A percentile compares a stretch with the other conserved stretches of the same genome.
phyloP scores from a whole-genome alignment of 2,113 vertebrate species.

The Rhombomys opimus region DNA sequence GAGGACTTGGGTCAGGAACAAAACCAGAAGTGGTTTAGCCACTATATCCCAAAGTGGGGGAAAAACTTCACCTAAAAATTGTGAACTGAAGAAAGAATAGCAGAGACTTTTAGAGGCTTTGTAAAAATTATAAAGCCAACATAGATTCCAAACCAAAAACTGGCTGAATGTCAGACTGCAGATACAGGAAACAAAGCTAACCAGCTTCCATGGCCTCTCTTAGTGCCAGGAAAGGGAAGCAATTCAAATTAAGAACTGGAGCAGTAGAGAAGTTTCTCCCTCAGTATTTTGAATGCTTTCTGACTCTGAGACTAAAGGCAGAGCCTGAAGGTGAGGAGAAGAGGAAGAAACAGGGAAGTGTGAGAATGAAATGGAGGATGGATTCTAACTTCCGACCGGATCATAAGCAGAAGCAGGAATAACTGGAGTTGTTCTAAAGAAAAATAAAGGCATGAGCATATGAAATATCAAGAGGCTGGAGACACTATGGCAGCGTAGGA shows the following conservation, averaged over 20 bases:
- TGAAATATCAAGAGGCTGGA: background rate
- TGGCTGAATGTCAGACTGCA: slow-evolving; percentile 79
- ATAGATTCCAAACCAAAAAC: slow-evolving; percentile 91
- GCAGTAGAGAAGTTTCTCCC: slow-evolving; percentile 87
- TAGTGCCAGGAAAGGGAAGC: slow-evolving; percentile 96
- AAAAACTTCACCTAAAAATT: slow-evolving; percentile 40
- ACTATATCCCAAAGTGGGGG: slow-evolving; percentile 86
- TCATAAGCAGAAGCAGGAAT: background rate
- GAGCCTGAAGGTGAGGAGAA: background rate
- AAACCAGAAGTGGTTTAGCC: slow-evolving; percentile 88
- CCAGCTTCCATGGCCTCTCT: slow-evolving; percentile 91
- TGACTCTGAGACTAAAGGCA: background rate
- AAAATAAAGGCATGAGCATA: background rate
- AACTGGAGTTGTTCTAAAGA: background rate
- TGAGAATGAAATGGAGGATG: too few species aligned
- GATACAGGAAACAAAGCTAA: slow-evolving; percentile 88
- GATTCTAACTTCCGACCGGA: too few species aligned
- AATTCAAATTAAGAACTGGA: slow-evolving; percentile 96
- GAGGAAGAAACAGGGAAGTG: background rate
- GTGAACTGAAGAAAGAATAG: slow-evolving; percentile 93
- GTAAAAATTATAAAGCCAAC: slow-evolving; percentile 93
- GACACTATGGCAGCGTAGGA: fast-evolving
- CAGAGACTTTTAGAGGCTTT: slow-evolving; percentile 90
- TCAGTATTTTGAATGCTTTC: background rate
- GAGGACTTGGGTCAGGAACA: slow-evolving; percentile 95